phyloP scores from a whole-genome alignment of 1,140 invertebrate species.

The Pseudoatta argentina region DNA sequence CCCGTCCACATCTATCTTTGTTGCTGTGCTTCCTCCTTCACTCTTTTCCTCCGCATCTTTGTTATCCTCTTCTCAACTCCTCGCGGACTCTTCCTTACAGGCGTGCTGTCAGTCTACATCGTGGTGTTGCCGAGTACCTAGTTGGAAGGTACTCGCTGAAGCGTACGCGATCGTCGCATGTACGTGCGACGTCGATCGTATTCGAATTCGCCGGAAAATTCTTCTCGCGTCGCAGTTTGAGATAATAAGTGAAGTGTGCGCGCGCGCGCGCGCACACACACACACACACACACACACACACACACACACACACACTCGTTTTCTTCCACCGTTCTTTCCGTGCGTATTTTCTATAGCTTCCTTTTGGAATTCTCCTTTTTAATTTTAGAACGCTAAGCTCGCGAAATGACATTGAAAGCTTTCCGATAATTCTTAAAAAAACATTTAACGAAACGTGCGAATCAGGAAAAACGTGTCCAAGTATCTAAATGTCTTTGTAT shows the following conservation, averaged over 20 bases:
- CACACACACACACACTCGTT: background rate
- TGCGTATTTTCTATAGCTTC: background rate
- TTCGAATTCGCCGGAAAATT: background rate
- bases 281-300: background rate
- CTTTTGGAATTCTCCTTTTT: constrained; percentile 9
- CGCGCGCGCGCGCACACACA: too few species aligned
- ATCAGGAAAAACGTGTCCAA: constrained; percentile 7
- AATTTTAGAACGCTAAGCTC: constrained; percentile 5
- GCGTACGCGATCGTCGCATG: constrained; percentile 4
- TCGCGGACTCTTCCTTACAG: constrained; percentile 50
- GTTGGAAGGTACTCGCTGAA: background rate
- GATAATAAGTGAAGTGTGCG: background rate
- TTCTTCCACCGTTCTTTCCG: background rate
- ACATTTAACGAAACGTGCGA: constrained; percentile 50
- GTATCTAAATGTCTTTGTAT: background rate
- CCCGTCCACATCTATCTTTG: constrained; percentile 69
- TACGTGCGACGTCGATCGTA: background rate
- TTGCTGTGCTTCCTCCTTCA: constrained; percentile 71
- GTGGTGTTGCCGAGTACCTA: constrained; percentile 62
- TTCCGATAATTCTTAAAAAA: constrained; percentile 45
- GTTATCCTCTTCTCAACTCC: constrained; percentile 24
- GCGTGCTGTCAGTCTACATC: constrained; percentile 72
- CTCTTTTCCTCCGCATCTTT: background rate
- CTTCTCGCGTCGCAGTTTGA: background rate
- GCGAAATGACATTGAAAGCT: constrained; percentile 15